Percentiles rank a stretch among this genome's conserved stretches.
Conservation (phyloP, 2,888 invertebrate species). For the Pandemis heparana region DNA sequence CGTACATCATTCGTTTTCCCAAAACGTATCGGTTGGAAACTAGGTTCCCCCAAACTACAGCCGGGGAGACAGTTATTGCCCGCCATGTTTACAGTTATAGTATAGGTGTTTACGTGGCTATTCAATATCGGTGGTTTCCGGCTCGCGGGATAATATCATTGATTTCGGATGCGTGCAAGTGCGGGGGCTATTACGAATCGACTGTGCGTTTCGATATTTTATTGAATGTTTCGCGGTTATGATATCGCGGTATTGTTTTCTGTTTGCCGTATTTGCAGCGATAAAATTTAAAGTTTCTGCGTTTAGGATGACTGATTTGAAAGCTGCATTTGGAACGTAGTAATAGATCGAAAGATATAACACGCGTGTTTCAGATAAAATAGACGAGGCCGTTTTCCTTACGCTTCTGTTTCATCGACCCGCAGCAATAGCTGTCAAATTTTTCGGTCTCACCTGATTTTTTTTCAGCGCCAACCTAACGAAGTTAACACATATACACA, state of each 20-base stretch:
- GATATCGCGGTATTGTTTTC: not conserved
- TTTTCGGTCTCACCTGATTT: too few relatives aligned
- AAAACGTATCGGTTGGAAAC: not conserved
- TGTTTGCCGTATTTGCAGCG: not conserved
- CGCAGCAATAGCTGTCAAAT: too few relatives aligned
- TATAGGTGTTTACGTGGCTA: constrained; percentile 24
- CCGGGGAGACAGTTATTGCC: constrained; percentile 34
- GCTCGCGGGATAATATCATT: constrained; percentile 33
- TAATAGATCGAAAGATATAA: too few relatives aligned
- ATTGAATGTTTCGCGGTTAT: not conserved
- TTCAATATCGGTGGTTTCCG: constrained; percentile 39
- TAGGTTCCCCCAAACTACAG: not conserved
- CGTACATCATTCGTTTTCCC: not conserved
- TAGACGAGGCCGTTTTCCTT: too few relatives aligned
- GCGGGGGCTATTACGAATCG: constrained; percentile 19
- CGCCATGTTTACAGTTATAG: constrained; percentile 5
- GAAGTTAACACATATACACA: too few relatives aligned
- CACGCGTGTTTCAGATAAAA: too few relatives aligned
- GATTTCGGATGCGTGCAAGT: constrained; percentile 34
- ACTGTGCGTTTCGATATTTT: constrained; percentile 28
- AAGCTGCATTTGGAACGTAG: too few relatives aligned
- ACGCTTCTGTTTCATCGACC: too few relatives aligned
- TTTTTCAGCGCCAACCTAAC: too few relatives aligned
- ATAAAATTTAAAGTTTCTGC: too few relatives aligned
- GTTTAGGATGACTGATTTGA: too few relatives aligned